Conservation (phyloP, 1,140 invertebrate species). For the Telenomus remus region DNA sequence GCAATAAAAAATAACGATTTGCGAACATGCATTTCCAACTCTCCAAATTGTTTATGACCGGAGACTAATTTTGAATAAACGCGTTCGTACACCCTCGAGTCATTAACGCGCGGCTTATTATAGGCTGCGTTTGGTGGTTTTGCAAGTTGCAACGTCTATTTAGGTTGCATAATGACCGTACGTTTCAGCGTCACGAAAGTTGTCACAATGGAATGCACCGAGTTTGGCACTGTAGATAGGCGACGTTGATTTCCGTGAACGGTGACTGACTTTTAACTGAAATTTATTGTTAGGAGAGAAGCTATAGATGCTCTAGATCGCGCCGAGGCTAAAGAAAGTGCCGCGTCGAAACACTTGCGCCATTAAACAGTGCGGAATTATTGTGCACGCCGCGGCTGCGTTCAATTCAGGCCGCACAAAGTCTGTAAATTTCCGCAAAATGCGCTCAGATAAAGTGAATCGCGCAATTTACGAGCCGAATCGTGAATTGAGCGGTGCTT, state of each 20-base stretch:
- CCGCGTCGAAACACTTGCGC: constrained; percentile 25
- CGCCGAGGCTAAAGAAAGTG: constrained; percentile 21
- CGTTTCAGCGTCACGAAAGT: constrained; percentile 8
- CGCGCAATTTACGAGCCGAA: constrained; percentile 20
- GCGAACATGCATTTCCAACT: too few species aligned
- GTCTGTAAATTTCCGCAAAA: constrained; percentile 25
- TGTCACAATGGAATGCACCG: constrained; percentile 18
- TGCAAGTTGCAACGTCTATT: constrained; percentile 9
- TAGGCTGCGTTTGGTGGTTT: constrained; percentile 10
- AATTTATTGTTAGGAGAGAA: constrained; percentile 15
- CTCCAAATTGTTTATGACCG: too few species aligned
- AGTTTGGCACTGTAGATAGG: constrained; percentile 32
- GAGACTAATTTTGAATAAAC: neutral
- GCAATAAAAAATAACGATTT: too few species aligned
- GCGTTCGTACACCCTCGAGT: constrained; percentile 1
- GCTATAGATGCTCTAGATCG: constrained; percentile 33
- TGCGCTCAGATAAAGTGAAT: constrained; percentile 16
- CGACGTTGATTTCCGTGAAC: constrained; percentile 30
- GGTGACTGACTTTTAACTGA: constrained; percentile 32
- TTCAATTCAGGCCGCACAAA: constrained; percentile 10
- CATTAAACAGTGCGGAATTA: constrained; percentile 38
- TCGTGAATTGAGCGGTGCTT: neutral
- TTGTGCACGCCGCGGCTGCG: constrained; percentile 17
- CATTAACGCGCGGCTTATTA: constrained; percentile 9
- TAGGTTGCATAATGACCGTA: constrained; percentile 11